Evolutionary conservation across 2,888 invertebrate species (phyloP), one percentile per base, ranked within the genome.

Genomic region (Chironomus tentans): DNA sequence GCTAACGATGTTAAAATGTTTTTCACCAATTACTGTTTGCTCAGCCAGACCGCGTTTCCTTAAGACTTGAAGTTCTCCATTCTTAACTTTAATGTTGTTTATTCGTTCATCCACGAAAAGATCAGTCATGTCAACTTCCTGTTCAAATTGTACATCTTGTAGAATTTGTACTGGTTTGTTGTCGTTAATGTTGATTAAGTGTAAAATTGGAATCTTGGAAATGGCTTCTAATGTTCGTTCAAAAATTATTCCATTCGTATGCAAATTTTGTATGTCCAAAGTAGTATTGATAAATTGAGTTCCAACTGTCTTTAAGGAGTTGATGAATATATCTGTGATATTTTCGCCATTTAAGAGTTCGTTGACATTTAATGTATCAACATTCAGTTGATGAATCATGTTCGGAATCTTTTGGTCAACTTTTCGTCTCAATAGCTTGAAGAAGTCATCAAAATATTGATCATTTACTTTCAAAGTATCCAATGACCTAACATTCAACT

Each of bases 271-370:
- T 2, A 83, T 79, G 6, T 78, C 78, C 0, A 79, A 78, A 1
- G 79, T 71, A 3, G 80, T 79, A 38, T 81, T 83, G 4, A 88
- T 80, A 48, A 81, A 80, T 24, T 89, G 88, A 78, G 86, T 79
- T 2, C 86, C 87, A 2, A 78, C 78, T 21, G 82, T 83, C 80
- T 83, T 86, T 12, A 89, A 80, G 0, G 85, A 82, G 78, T 85
- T 83, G 73, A 85, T 81, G 24, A 84, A 77, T 38, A 89, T 79
- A 10, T 83, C 80, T 0, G 80, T 78, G 78, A 88, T 82, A 75
- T 82, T 81, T 3, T 85, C 79, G 10, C 83, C 82, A 80, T 89
- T 89, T 0, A 89, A 79, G 12, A 80, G 81, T n/a, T 85, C 86
- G 2, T 80, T 80, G 13, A 88, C 80, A 13, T 81, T 79, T 12